A percentile compares a stretch with the other conserved stretches of the same genome.
Evolutionary conservation across 2,888 invertebrate genomes (phyloP).

Genomic region (Alloplasta piceator): DNA sequence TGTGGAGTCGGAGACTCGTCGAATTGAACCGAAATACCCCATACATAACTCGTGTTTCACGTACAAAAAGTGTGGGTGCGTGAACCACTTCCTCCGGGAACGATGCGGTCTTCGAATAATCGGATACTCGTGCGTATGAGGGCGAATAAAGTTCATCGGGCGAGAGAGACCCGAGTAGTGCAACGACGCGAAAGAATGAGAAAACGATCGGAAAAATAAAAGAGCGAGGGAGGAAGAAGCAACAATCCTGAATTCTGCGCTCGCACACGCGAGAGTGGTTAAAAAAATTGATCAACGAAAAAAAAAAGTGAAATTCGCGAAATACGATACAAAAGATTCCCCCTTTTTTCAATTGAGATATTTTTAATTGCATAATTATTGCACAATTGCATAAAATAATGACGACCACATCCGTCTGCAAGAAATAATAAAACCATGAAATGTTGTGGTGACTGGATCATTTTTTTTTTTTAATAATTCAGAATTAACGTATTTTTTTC

Average conservation of each 20-base stretch:
- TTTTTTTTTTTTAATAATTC: too few relatives aligned
- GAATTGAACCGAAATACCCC: background rate
- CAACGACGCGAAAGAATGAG: background rate
- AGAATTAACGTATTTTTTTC: too few relatives aligned
- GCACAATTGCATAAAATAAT: too few relatives aligned
- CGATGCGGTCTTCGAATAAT: constrained; percentile 79
- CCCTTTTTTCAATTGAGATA: too few relatives aligned
- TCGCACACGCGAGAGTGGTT: too few relatives aligned
- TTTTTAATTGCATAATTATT: too few relatives aligned
- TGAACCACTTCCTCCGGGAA: constrained; percentile 78
- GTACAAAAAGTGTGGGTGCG: constrained; percentile 68
- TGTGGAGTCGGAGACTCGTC: background rate
- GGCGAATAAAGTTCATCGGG: constrained; percentile 53
- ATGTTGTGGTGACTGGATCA: too few relatives aligned
- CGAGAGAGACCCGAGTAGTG: constrained; percentile 58
- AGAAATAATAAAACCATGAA: too few relatives aligned
- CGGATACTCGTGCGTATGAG: constrained; percentile 77
- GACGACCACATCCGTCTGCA: too few relatives aligned
- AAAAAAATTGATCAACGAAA: too few relatives aligned
- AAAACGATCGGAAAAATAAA: constrained; percentile 33
- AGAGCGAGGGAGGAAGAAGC: background rate
- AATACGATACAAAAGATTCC: too few relatives aligned
- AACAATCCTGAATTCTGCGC: constrained; percentile 20
- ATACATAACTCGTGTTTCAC: constrained; percentile 2
- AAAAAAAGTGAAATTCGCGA: too few relatives aligned